Evolutionary conservation across 2,113 vertebrate genomes (phyloP).

Genomic region (Chaetops frenatus): DNA sequence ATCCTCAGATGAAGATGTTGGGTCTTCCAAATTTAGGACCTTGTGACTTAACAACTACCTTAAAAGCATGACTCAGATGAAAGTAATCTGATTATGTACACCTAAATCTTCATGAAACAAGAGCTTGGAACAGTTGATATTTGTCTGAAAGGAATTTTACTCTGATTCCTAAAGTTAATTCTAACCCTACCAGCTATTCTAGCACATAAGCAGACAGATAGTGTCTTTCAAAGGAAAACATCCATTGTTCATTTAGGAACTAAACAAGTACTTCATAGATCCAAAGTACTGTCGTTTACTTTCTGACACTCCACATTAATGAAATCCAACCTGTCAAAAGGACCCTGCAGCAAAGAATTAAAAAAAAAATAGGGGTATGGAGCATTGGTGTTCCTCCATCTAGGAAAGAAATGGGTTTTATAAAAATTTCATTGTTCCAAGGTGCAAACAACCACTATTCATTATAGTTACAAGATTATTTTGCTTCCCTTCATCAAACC

Average conservation of each 20-base stretch:
- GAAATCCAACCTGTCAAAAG: background rate
- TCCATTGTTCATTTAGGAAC: background rate
- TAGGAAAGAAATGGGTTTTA: background rate
- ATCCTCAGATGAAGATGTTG: background rate
- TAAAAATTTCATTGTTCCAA: background rate
- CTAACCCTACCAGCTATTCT: background rate
- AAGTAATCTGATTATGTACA: background rate
- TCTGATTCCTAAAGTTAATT: background rate
- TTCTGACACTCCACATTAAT: background rate
- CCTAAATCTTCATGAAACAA: background rate
- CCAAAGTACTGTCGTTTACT: background rate
- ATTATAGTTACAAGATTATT: background rate
- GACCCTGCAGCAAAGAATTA: background rate
- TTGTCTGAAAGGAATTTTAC: background rate
- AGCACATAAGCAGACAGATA: background rate
- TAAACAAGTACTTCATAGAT: background rate
- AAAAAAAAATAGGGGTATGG: accelerated
- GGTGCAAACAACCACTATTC: background rate
- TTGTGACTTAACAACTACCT: background rate
- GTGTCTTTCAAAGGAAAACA: background rate
- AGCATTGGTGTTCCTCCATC: background rate
- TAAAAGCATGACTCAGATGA: background rate
- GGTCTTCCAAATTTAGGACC: background rate
- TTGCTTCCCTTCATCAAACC: background rate
- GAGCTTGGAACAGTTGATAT: background rate